Evolutionary conservation across 2,888 invertebrate species (phyloP), one percentile per base, ranked within the genome.

Genomic region (Lochmaea crataegi): DNA sequence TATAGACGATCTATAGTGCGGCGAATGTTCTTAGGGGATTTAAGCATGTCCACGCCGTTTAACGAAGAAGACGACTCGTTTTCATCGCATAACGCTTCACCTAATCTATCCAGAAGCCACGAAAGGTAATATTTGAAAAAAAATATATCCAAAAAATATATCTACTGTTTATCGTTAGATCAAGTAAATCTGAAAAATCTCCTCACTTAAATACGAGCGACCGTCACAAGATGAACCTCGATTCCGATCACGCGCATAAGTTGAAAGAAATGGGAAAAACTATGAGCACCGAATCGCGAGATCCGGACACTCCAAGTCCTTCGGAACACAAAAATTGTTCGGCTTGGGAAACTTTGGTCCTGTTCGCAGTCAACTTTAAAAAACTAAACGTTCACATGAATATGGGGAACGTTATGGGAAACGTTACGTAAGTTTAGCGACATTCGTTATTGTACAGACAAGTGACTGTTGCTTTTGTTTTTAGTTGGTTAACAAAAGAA

Each of bases 361-460:
- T 99, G 71, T 97, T 98, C 88, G 96, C 97, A 0, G 94, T 99
- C 57, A 98, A 98, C 88, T 96, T 99, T 86, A 96, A 97, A 61
- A 93, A 95, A 82, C 90, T 99, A 68, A 98, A 98, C 86, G 96
- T 99, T 11, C 96, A 97, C 84, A 98, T 99, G 94, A 99, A 99
- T 87, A 99, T 99, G 97, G 98, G 98, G 57, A 99, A 99, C 84
- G 98, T 99, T 0, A 99, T 99, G 97, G 99, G 99, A 14, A 98
- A 98, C 85, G 98, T 98, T 73, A 92, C 92, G 92, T 82, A 79
- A 78, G 81, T 79, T 58, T 60, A 16, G n/a, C 32, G 7, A 32
- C 32, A 32, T 32, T 7, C 7, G 0, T 32, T 7, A 32, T 0
- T 7, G 7, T 32, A 32, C 32, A 32, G 7, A 32, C 32, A 32